These are phyloP conservation scores for Oryzias melastigma DNA, from an alignment of 2,113 vertebrate species.

Conservation along the genomic window DNA sequence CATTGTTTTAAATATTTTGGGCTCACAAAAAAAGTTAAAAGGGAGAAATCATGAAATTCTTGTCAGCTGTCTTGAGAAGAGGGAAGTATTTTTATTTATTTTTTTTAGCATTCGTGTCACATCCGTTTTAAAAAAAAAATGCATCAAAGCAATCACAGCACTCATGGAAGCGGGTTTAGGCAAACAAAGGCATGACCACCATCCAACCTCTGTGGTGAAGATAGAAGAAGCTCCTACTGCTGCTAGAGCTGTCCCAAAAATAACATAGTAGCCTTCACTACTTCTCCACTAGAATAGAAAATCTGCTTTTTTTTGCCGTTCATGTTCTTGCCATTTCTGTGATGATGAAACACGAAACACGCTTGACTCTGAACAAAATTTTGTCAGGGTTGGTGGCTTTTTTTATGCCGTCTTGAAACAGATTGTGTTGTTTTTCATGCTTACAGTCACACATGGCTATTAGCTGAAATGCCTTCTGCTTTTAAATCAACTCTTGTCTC, in stretches of 20 bases:
- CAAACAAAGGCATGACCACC: slow-evolving; percentile 66
- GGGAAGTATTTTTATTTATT: slow-evolving; percentile 36
- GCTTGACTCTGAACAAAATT: slow-evolving; percentile 33
- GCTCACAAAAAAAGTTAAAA: slow-evolving; percentile 38
- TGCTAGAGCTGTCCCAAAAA: slow-evolving; percentile 19
- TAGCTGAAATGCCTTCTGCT: slow-evolving; percentile 59
- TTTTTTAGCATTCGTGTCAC: slow-evolving; percentile 69
- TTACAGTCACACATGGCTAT: slow-evolving; percentile 61
- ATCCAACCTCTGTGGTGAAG: slow-evolving; percentile 56
- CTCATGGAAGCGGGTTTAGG: slow-evolving; percentile 57
- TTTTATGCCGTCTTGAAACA: slow-evolving; percentile 53
- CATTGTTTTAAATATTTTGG: slow-evolving; percentile 36
- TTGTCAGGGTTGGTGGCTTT: slow-evolving; percentile 36
- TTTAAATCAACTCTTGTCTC: slow-evolving; percentile 46
- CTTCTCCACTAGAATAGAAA: slow-evolving; percentile 49
- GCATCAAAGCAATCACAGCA: slow-evolving; percentile 72
- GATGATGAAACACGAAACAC: slow-evolving; percentile 17
- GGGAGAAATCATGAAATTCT: slow-evolving; percentile 41
- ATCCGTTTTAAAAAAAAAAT: slow-evolving; percentile 71
- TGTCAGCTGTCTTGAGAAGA: slow-evolving; percentile 58
- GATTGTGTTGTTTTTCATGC: slow-evolving; percentile 68
- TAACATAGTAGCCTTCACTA: slow-evolving; percentile 29
- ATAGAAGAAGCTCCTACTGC: slow-evolving; percentile 22
- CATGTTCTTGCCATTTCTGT: slow-evolving; percentile 25
- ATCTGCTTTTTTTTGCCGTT: slow-evolving; percentile 14